Evolutionary conservation across 2,797 vertebrate genomes (phyloP), one percentile per base, ranked within the genome.

Genomic region (Aphelocoma californica): DNA sequence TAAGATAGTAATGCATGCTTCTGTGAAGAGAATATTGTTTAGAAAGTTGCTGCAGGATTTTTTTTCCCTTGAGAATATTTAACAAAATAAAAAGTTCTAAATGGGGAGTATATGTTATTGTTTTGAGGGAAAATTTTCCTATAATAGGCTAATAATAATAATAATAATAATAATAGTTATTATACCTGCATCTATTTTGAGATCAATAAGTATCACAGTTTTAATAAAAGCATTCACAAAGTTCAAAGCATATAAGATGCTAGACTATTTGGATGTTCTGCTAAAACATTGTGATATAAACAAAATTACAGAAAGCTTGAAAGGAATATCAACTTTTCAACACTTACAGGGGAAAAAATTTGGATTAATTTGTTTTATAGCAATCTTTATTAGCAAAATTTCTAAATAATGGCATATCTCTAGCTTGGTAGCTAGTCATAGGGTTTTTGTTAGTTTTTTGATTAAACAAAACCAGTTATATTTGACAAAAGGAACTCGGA

Each of bases 281-380:
- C 92, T 89, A 79, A 93, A 93, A 91, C 40, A 57, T 51, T 67
- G 54, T 78, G 69, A 82, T 70, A 62, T 86, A 87, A 95, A 64
- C 32, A 90, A 77, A 88, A 81, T 70, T 70, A 25, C 20, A 67
- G 34, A 29, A 79, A 64, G 7, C 38, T 70, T 64, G 32, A 94
- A 50, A 19, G 25, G 24, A 53, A 57, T 78, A 57, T 67, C 77
- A 72, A 18, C 34, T 80, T 90, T 73, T 81, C 23, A 89, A 45
- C 2, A 18, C 6, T 93, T 82, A 28, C 7, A 25, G 32, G 2
- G 2, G 19, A 23, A 50, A 79, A 31, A 47, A 66, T n/a, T 2
- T 14, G 5, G 29, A 60, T 56, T 89, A 1, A 42, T 51, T 96
- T 94, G 65, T 95, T 74, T 62, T 80, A 77, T 58, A 64, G 17